Base-by-base conservation (phyloP, 2,113 vertebrate genomes). In the Hippocampus abdominalis region DNA sequence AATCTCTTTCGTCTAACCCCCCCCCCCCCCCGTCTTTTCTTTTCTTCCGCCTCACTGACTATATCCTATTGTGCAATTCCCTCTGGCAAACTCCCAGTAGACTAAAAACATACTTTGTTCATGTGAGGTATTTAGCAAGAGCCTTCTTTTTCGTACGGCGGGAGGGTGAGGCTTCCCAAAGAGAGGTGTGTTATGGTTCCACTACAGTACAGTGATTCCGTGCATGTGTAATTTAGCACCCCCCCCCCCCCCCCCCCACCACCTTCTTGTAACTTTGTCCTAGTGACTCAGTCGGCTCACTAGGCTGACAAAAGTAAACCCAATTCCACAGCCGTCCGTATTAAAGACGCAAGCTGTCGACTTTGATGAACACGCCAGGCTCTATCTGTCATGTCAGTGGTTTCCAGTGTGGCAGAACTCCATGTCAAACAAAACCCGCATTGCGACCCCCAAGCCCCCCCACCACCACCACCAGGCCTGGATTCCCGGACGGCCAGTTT, bases 401-500 rank as follows among this genome's bases (percentile, higher is more conserved):
- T 80, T 72, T 70, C 79, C 76, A 79, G 71, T 56, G 76, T 80
- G 69, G 80, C 77, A 65, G 49, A 57, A 48, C 72, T 79, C 79
- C 66, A 72, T 81, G 84, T 83, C 79, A 72, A 83, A 82, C 86
- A 87, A 86, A 76, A 71, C 78, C 79, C 70, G 74, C 74, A 83
- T 54, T 89, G 87, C 85, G 79, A 44, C 86, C 92, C 89, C 90
- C 89, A 90, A 12, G 39, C 63, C n/a, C 62, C 62, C 29, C n/a
- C 62, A 39, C 29, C 29, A 5, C 32, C 60, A 40, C 75, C 85
- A 81, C 81, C 68, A 68, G 78, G 76, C 81, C 80, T 51, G 92
- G 93, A 86, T 89, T 90, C 89, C 83, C 88, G 82, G 81, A 93
- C 86, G 67, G 88, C 90, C 90, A 76, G 87, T 85, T 86, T 88